phyloP scores from a whole-genome alignment of 2,797 vertebrate species.

The Melopsittacus undulatus region DNA sequence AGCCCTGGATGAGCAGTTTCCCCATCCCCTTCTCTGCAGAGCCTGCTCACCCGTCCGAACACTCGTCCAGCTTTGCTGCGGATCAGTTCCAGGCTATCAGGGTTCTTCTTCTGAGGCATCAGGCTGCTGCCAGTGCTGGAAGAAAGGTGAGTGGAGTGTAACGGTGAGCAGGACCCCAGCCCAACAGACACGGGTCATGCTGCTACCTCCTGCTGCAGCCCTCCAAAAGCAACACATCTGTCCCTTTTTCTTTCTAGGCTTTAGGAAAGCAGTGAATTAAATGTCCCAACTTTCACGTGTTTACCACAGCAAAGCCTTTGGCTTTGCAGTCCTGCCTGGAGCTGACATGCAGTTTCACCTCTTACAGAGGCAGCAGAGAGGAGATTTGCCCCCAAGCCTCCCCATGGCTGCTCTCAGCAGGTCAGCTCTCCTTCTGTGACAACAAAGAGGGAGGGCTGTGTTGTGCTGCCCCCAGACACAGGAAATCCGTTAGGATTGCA shows the following conservation, averaged over 20 bases:
- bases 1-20: fast-evolving
- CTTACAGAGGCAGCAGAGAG: background rate
- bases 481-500: background rate
- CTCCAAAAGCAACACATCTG: fast-evolving
- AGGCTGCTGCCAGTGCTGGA: slow-evolving; percentile 92
- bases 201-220: no score
- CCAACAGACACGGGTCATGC: fast-evolving
- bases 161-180: background rate
- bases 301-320: background rate
- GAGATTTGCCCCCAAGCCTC: fast-evolving
- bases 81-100: slow-evolving; percentile 95
- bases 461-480: background rate
- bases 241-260: no score
- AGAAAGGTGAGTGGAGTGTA: background rate
- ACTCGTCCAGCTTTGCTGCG: slow-evolving; percentile 93
- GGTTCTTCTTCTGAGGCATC: slow-evolving; percentile 98
- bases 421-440: background rate
- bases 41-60: slow-evolving; percentile 86
- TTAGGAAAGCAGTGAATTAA: background rate
- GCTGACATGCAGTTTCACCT: background rate
- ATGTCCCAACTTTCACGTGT: background rate
- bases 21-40: background rate
- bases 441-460: background rate
- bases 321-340: background rate
- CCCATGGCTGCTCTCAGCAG: background rate